Conservation (phyloP, 64 coral and sea anemone genomes). For the Stylophora pistillata region DNA sequence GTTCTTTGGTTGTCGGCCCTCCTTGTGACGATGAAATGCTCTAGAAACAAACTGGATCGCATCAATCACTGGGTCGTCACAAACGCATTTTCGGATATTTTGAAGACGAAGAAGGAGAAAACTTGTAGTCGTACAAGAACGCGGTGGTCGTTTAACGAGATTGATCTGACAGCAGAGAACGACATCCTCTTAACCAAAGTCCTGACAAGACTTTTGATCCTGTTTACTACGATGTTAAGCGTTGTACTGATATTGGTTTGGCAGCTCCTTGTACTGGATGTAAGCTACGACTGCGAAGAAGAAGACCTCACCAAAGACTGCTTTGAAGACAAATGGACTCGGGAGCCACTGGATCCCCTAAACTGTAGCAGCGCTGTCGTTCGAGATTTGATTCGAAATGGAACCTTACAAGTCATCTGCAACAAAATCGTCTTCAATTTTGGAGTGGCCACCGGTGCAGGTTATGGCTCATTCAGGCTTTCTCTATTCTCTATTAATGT, state of each 20-base stretch:
- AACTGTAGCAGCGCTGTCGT: neutral
- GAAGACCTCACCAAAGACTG: constrained; percentile 13
- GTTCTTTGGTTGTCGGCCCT: neutral
- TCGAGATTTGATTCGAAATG: neutral
- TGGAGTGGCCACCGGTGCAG: neutral
- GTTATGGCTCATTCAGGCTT: constrained; percentile 15
- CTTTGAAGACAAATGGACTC: neutral
- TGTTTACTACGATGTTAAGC: neutral
- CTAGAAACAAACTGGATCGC: neutral
- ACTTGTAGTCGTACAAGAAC: neutral
- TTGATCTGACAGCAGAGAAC: neutral
- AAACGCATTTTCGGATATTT: neutral
- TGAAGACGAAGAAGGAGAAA: neutral
- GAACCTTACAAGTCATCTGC: neutral
- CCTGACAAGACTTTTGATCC: neutral
- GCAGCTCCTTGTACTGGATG: neutral
- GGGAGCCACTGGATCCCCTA: neutral
- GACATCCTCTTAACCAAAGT: neutral
- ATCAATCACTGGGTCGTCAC: neutral
- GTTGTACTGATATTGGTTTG: neutral
- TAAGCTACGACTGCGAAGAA: neutral
- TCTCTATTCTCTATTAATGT: neutral
- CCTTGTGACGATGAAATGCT: neutral
- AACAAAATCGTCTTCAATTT: constrained; percentile 23
- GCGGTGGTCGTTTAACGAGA: neutral